phyloP scores from a whole-genome alignment of 1,140 invertebrate species.

The Armadillidium nasatum region DNA sequence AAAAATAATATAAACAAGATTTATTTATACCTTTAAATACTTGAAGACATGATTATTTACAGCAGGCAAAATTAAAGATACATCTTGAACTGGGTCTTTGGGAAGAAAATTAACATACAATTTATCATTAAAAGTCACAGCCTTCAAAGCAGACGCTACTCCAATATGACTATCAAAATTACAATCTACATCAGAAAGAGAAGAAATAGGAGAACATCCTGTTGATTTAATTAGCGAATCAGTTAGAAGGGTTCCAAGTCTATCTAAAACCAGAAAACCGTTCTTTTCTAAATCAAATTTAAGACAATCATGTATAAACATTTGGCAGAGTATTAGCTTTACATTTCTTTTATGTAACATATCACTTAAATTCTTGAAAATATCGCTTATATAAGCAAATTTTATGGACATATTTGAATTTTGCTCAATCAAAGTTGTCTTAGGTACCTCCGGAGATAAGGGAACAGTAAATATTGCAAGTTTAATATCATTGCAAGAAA shows the following conservation, averaged over 20 bases:
- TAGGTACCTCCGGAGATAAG: not conserved
- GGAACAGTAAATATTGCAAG: not conserved
- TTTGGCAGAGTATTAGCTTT: not conserved
- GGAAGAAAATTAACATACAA: not conserved
- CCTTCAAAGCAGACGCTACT: not conserved
- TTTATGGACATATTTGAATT: not conserved
- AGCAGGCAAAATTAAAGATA: not conserved
- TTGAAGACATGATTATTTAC: not conserved
- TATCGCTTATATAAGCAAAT: not conserved
- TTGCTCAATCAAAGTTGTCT: not conserved
- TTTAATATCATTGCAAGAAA: not conserved
- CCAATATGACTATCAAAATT: not conserved
- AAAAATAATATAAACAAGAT: not conserved
- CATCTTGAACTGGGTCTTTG: not conserved
- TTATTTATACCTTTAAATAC: not conserved
- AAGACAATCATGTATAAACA: not conserved
- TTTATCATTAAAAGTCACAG: not conserved
- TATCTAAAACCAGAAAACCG: not conserved
- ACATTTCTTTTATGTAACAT: not conserved
- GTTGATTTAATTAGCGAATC: not conserved
- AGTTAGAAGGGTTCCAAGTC: not conserved
- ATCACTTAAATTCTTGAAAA: not conserved
- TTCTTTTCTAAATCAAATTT: not conserved
- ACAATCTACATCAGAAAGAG: not conserved
- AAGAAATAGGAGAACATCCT: not conserved